A percentile compares a stretch with the other conserved stretches of the same genome.
These are phyloP conservation scores for Psittacula echo DNA, from an alignment of 2,797 vertebrate species.

Conservation along the genomic window DNA sequence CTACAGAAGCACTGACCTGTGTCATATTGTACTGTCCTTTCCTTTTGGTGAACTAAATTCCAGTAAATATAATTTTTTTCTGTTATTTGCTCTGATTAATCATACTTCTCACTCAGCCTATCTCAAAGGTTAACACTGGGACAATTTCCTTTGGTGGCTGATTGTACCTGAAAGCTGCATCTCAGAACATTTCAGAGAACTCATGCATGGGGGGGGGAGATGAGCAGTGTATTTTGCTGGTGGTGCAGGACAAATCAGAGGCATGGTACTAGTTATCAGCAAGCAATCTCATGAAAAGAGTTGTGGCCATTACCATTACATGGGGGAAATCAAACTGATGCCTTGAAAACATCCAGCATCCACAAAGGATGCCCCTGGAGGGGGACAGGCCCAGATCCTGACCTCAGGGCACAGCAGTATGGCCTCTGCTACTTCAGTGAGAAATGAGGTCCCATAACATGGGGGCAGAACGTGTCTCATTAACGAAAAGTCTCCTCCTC, in stretches of 20 bases:
- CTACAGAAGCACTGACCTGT: not conserved
- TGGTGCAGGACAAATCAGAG: not conserved
- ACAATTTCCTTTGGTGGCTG: not conserved
- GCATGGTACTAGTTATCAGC: not conserved
- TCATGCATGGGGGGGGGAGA: not conserved
- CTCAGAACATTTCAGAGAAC: not conserved
- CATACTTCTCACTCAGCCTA: not conserved
- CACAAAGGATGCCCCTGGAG: not conserved
- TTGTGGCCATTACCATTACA: not conserved
- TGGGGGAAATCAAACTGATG: not conserved
- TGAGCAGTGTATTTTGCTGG: not conserved
- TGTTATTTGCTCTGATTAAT: conserved; percentile 35
- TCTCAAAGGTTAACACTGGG: not conserved
- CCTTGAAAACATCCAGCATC: not conserved
- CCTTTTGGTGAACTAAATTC: not conserved
- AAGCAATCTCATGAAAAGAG: not conserved
- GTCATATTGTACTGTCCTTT: not conserved
- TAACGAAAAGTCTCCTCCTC: not conserved
- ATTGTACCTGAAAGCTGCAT: not conserved
- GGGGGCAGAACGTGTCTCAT: accelerated
- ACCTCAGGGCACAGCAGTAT: accelerated
- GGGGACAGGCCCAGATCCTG: not conserved
- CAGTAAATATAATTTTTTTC: not conserved
- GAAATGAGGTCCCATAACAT: accelerated
- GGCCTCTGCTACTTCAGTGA: not conserved